Conservation (phyloP, 2,797 vertebrate species). For the Tragopan temminckii region DNA sequence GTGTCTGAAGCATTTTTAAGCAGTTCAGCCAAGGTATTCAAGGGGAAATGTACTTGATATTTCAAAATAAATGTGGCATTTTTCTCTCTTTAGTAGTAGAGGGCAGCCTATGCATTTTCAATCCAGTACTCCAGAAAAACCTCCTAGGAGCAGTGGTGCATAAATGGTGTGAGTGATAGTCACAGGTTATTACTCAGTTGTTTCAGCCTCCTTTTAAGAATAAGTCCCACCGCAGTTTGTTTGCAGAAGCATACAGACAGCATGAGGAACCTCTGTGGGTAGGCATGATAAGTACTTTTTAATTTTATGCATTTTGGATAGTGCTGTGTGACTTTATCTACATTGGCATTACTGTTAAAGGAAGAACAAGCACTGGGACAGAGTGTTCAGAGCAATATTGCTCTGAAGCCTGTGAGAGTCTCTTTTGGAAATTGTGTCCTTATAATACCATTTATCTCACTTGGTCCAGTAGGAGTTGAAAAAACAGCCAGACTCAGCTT, state of each 20-base stretch:
- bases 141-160: background rate
- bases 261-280: background rate
- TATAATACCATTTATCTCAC: background rate
- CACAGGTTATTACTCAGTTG: background rate
- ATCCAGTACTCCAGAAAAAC: background rate
- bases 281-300: background rate
- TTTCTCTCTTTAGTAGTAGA: background rate
- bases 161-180: background rate
- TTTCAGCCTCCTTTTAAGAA: background rate
- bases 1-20: background rate
- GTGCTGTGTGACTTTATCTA: background rate
- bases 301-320: background rate
- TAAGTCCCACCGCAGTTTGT: background rate
- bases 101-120: background rate
- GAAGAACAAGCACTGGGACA: background rate
- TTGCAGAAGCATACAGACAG: background rate
- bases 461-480: background rate
- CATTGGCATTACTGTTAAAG: background rate
- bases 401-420: background rate
- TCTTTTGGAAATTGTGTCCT: background rate
- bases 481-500: background rate
- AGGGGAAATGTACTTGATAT: background rate
- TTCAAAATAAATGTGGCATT: background rate
- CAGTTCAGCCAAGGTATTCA: background rate
- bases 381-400: background rate